Base-by-base conservation (phyloP, 2,888 invertebrate genomes). In the Mongoloraphidia duomilia region DNA sequence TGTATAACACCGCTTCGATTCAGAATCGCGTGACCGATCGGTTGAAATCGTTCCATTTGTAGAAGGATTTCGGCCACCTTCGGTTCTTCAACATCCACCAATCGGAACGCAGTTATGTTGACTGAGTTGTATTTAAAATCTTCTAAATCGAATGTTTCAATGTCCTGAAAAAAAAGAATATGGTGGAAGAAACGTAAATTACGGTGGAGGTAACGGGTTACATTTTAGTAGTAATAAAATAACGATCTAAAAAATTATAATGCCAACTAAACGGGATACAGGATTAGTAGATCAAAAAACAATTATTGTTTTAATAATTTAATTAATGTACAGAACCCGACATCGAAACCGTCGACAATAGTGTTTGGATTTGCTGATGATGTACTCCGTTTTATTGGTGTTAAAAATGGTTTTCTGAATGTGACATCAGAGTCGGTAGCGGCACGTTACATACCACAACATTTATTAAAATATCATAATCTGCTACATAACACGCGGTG, bases 81-180 rank as follows among this genome's bases (percentile, higher is more conserved):
- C 36, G 82, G 77, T 34, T 85, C 82, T 49, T 82, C 83, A 4
- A 87, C 76, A 63, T 91, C 89, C 2, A 91, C 89, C 54, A 94
- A 71, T 41, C 93, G 76, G 73, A 91, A 93, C 0, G 92, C 90
- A n/a, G 92, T 93, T 72, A 94, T 90, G 67, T 94, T 94, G 39
- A 93, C 92, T 41, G 85, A 83, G 63, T 94, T 94, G 71, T 94
- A 92, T 63, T 87, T 87, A 67, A 92, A 94, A 63, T 90, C 90
- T 66, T 90, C 90, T 53, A 91, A 69, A 60, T 90, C 89, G 60
- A 85, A 89, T 10, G 88, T 80, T 63, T 90, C 90, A 63, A 90
- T 79, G 60, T 90, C 90, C 90, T 90, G 65, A 3, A 63, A 33
- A 49, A 46, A 44, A 17, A 38, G 36, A 26, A 38, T 3, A 41